phyloP scores from a whole-genome alignment of 2,113 vertebrate species.

The Phylloscopus trochiloides region DNA sequence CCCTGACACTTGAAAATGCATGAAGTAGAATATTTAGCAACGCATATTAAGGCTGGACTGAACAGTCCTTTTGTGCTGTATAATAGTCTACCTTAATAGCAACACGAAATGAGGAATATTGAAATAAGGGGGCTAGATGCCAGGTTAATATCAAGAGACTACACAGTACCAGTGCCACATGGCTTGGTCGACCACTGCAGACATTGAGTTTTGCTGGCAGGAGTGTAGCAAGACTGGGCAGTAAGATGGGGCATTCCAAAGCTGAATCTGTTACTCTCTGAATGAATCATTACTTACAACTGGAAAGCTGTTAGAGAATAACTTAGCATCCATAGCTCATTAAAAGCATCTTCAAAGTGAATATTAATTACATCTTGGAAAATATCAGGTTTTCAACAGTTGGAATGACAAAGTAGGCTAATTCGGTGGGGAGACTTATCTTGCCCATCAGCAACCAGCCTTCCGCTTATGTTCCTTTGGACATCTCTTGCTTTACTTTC shows the following conservation, averaged over 20 bases:
- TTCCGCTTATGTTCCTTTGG: conserved; percentile 61
- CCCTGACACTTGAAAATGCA: background rate
- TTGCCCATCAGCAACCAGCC: conserved; percentile 56
- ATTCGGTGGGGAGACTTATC: conserved; percentile 53
- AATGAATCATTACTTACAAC: conserved; percentile 58
- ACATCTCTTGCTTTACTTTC: conserved; percentile 59
- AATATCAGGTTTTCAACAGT: conserved; percentile 62
- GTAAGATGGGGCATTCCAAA: conserved; percentile 45
- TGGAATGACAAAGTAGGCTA: conserved; percentile 67
- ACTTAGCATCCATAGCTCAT: conserved; percentile 59
- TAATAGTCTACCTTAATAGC: conserved; percentile 36
- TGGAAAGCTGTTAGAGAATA: conserved; percentile 57
- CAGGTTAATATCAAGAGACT: conserved; percentile 58
- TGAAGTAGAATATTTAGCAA: background rate
- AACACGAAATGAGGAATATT: conserved; percentile 14
- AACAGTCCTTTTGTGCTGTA: background rate
- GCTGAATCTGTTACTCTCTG: conserved; percentile 41
- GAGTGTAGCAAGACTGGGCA: conserved; percentile 17
- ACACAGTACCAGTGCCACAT: conserved; percentile 39
- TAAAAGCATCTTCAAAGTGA: conserved; percentile 63
- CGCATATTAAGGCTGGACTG: background rate
- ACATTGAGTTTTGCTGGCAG: conserved; percentile 59
- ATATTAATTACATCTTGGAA: conserved; percentile 71
- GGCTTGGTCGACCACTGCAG: conserved; percentile 33
- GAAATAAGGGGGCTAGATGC: conserved; percentile 43